Percentiles rank a stretch among this genome's conserved stretches.
Evolutionary conservation across 2,797 vertebrate species (phyloP).

Genomic region (Pelobates cultripes): DNA sequence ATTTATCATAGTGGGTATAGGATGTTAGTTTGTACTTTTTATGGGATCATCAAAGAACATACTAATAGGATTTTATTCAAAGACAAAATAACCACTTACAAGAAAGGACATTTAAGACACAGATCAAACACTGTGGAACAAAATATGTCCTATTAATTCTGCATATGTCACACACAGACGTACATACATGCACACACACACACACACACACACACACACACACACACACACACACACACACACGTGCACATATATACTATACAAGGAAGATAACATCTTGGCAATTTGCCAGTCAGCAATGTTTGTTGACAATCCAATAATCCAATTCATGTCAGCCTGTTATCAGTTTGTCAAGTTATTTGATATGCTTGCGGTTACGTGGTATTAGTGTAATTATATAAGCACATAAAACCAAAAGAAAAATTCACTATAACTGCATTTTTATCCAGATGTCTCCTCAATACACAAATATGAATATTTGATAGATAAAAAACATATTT

Average conservation of each 20-base stretch:
- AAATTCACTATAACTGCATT: conserved; percentile 4
- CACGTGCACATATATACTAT: neutral
- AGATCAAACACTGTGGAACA: neutral
- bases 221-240: conserved; percentile 8
- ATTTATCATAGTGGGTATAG: no score
- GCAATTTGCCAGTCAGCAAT: conserved; percentile 39
- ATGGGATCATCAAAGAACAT: no score
- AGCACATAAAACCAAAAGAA: conserved; percentile 3
- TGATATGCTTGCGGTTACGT: conserved; percentile 37
- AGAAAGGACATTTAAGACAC: no score
- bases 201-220: conserved; percentile 3
- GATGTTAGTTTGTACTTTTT: no score
- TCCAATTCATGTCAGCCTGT: conserved; percentile 41
- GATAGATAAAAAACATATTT: no score
- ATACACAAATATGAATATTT: neutral
- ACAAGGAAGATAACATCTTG: conserved; percentile 34
- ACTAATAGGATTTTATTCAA: no score
- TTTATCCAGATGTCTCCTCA: neutral
- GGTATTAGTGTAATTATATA: conserved; percentile 34
- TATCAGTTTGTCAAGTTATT: conserved; percentile 41
- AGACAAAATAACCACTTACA: no score
- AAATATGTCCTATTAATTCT: neutral
- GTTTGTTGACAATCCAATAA: conserved; percentile 52
- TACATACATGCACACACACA: conserved; percentile 1
- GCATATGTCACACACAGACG: neutral